phyloP scores from a whole-genome alignment of 2,113 vertebrate species.

The Todiramphus saurophagus region DNA sequence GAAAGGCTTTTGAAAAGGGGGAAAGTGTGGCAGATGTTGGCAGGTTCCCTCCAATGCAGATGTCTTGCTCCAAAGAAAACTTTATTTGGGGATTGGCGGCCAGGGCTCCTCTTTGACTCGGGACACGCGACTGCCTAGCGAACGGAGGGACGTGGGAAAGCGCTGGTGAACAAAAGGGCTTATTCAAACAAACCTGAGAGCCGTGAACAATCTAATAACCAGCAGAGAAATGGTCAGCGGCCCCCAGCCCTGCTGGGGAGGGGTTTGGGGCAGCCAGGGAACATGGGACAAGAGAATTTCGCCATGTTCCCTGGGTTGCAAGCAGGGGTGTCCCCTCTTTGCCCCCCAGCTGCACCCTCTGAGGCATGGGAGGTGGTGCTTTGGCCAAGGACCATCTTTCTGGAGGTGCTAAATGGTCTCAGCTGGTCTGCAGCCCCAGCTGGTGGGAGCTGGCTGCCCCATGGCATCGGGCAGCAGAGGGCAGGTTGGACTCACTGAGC shows the following conservation, averaged over 20 bases:
- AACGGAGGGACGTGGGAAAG: slow-evolving; percentile 89
- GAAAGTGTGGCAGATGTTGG: slow-evolving; percentile 79
- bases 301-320: rapidly evolving
- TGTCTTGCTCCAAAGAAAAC: slow-evolving; percentile 66
- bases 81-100: slow-evolving; percentile 62
- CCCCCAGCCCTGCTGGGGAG: background rate
- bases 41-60: slow-evolving; percentile 74
- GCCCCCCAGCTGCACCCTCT: background rate
- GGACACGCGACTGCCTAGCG: slow-evolving; percentile 86
- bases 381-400: background rate
- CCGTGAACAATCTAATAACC: slow-evolving; percentile 84
- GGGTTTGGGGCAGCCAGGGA: background rate
- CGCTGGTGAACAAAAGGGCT: slow-evolving; percentile 78
- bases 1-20: slow-evolving; percentile 49
- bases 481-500: rapidly evolving
- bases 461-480: background rate
- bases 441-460: background rate
- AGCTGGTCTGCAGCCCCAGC: background rate
- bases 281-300: background rate
- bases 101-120: slow-evolving; percentile 71
- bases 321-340: background rate
- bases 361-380: rapidly evolving
- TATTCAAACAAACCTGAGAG: slow-evolving; percentile 85
- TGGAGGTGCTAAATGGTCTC: background rate
- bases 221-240: slow-evolving; percentile 65